Evolutionary conservation across 2,888 invertebrate species (phyloP).

Genomic region (Ferrisia virgata): DNA sequence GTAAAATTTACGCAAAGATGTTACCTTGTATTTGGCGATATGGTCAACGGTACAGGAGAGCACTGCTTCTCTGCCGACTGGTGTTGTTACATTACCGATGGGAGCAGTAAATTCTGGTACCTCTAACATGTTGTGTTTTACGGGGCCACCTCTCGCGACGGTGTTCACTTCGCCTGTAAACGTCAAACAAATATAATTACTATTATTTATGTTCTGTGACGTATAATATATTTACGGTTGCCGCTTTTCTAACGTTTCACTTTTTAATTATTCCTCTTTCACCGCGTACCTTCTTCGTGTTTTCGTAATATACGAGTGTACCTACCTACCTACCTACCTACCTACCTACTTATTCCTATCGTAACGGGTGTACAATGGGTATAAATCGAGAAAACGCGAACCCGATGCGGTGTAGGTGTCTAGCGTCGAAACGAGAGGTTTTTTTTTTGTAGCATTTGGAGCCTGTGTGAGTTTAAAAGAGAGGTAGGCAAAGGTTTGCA

Average conservation of each 20-base stretch:
- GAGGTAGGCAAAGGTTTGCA: too few relatives aligned
- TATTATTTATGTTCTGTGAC: constrained; percentile 26
- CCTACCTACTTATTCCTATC: too few relatives aligned
- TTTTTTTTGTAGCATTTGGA: too few relatives aligned
- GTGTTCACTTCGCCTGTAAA: constrained; percentile 27
- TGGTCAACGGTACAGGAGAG: constrained; percentile 71
- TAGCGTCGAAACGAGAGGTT: too few relatives aligned
- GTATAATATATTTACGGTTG: constrained; percentile 26
- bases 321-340: too few relatives aligned
- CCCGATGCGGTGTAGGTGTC: too few relatives aligned
- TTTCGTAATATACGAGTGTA: not conserved
- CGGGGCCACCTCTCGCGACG: not conserved
- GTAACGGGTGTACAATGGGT: not conserved
- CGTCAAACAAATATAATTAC: constrained; percentile 30
- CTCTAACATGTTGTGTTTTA: constrained; percentile 45
- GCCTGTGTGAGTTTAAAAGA: too few relatives aligned
- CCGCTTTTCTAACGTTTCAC: constrained; percentile 30
- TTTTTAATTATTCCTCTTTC: constrained; percentile 15
- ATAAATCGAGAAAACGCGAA: too few relatives aligned
- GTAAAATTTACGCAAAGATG: constrained; percentile 47
- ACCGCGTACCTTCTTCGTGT: not conserved
- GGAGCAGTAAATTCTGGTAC: constrained; percentile 68
- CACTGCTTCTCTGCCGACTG: constrained; percentile 70
- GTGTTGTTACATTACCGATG: constrained; percentile 71
- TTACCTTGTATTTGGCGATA: constrained; percentile 72